Percentiles rank a stretch among this genome's conserved stretches.
These are phyloP conservation scores for Octopus bimaculoides DNA, from an alignment of 1,140 invertebrate genomes.

Conservation along the genomic window DNA sequence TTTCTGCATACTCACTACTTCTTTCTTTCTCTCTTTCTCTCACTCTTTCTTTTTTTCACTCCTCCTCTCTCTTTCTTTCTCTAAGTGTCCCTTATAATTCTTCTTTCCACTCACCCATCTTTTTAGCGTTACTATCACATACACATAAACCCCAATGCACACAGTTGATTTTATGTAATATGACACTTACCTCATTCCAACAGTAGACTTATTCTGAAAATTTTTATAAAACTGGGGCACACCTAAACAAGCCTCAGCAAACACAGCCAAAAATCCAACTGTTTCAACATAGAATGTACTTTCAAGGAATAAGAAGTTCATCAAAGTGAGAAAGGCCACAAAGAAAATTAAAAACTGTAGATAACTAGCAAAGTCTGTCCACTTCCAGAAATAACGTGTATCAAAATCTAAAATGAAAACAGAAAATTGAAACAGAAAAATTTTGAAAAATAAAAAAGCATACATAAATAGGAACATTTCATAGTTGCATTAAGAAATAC, in stretches of 20 bases:
- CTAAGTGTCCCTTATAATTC: no score
- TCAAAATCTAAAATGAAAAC: conserved; percentile 50
- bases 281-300: conserved; percentile 57
- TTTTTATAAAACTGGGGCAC: conserved; percentile 90
- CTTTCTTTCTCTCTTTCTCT: no score
- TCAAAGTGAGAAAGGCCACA: conserved; percentile 73
- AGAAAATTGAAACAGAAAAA: conserved; percentile 7
- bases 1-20: no score
- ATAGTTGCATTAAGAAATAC: no score
- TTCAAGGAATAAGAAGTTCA: conserved; percentile 86
- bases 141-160: background rate
- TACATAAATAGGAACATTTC: no score
- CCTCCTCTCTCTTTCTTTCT: no score
- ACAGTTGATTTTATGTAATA: no score
- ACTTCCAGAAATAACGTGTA: conserved; percentile 89
- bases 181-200: conserved; percentile 86
- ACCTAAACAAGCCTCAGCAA: conserved; percentile 95
- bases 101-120: no score
- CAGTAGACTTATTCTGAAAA: conserved; percentile 83
- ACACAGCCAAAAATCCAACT: conserved; percentile 81
- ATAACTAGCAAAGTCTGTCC: conserved; percentile 98
- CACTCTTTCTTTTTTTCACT: no score
- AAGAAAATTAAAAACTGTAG: conserved; percentile 89
- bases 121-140: background rate
- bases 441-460: background rate